Conservation (phyloP, 2,113 vertebrate genomes). For the Albula goreensis region DNA sequence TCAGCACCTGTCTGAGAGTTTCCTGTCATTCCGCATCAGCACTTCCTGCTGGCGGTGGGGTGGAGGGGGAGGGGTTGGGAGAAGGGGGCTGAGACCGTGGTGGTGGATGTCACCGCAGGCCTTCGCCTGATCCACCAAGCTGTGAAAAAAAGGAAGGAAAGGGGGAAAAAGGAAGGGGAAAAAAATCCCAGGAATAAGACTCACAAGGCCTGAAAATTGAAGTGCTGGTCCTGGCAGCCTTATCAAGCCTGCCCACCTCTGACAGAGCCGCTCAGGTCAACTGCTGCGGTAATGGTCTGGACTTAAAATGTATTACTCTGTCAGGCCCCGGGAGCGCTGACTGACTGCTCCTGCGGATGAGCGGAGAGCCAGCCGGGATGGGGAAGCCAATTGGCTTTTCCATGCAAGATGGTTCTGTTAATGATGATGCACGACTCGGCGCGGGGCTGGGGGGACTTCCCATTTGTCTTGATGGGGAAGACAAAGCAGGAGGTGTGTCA, state of each 20-base stretch:
- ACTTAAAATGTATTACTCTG: slow-evolving; percentile 52
- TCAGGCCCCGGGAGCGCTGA: slow-evolving; percentile 42
- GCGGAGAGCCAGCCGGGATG: slow-evolving; percentile 4
- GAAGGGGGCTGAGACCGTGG: neutral
- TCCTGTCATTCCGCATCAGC: slow-evolving; percentile 18
- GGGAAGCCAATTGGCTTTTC: slow-evolving; percentile 32
- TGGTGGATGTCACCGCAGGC: neutral
- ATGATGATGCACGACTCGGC: slow-evolving; percentile 52
- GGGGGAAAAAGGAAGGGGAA: neutral
- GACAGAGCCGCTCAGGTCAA: slow-evolving; percentile 31
- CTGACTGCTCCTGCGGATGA: slow-evolving; percentile 38
- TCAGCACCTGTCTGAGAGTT: slow-evolving; percentile 8
- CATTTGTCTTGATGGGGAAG: neutral
- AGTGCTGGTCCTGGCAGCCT: neutral
- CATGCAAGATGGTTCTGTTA: slow-evolving; percentile 44
- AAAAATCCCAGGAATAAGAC: neutral
- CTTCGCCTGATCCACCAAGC: neutral
- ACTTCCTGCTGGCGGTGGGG: neutral
- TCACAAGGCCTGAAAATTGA: slow-evolving; percentile 25
- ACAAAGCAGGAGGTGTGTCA: neutral
- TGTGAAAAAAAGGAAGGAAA: neutral
- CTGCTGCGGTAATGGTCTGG: slow-evolving; percentile 40
- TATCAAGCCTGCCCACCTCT: slow-evolving; percentile 19
- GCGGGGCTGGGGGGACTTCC: slow-evolving; percentile 7
- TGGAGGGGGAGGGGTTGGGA: too few relatives aligned